Evolutionary conservation across 2,797 vertebrate species (phyloP), one percentile per base, ranked within the genome.

Genomic region (Siniperca scherzeri): DNA sequence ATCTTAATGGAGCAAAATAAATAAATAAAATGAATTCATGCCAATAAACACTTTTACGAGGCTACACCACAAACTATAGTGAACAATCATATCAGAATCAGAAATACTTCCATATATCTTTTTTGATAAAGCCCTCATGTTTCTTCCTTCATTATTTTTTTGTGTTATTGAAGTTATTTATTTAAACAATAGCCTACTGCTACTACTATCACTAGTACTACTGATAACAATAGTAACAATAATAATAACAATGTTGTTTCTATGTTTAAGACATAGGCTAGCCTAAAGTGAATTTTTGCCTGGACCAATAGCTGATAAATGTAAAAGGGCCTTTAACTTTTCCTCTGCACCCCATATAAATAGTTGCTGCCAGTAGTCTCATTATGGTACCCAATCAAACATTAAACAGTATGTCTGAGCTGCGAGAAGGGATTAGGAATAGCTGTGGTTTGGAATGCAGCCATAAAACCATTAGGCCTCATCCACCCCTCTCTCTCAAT

Each of bases 401-500:
- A 62, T 42, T 27, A 33, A 70, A 57, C 13, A 59, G 50, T 33
- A 46, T 55, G 77, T 55, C 33, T 69, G 21, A 66, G 30, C 27
- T 46, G 59, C 38, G 11, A 11, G 61, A 67, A 60, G 17, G 66
- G 77, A 81, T 82, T 86, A 78, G 17, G 22, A 40, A 67, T 62
- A 57, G 74, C 52, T 80, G 59, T 48, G 56, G 50, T 69, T 62
- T 83, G 74, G 81, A 67, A 57, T 25, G 56, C 70, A 62, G 78
- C 74, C 71, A 81, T 50, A 7, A 57, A 53, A 60, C 74, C 55
- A 57, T 59, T 52, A 64, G 65, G 52, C 66, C 52, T 81, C 65
- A 78, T 64, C 33, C 13, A 25, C 3, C 19, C 7, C 36, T 12
- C 48, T 17, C 48, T 50, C 48, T 50, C 36, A 9, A 1, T 46